A percentile compares a stretch with the other conserved stretches of the same genome.
These are phyloP conservation scores for Acridotheres tristis DNA, from an alignment of 2,797 vertebrate species.

Conservation along the genomic window DNA sequence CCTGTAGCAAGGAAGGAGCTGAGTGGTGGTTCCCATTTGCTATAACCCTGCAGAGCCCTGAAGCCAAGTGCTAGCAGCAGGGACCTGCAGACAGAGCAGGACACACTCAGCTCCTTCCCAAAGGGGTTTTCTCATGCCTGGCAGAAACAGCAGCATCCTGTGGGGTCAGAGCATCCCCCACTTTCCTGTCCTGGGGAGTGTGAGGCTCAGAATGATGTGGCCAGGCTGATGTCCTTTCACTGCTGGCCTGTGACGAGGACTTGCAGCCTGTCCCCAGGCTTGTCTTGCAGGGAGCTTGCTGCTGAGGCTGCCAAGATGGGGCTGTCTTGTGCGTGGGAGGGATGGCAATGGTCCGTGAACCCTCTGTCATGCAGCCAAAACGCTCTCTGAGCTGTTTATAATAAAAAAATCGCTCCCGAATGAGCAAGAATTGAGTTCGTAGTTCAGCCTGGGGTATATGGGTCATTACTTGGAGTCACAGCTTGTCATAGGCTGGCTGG, in stretches of 20 bases:
- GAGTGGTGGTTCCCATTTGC: not conserved
- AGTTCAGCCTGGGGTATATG: not conserved
- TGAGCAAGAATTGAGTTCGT: not conserved
- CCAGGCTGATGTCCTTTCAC: not conserved
- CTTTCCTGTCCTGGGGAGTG: not conserved
- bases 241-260: not conserved
- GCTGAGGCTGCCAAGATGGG: not conserved
- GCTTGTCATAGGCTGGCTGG: not conserved
- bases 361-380: not conserved
- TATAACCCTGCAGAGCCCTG: not conserved
- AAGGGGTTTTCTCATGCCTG: not conserved
- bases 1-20: not conserved
- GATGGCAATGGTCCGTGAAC: constrained; percentile 17
- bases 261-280: not conserved
- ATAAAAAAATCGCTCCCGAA: not conserved
- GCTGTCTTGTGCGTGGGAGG: not conserved
- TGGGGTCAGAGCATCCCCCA: not conserved
- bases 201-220: not conserved
- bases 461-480: not conserved
- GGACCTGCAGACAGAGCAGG: not conserved
- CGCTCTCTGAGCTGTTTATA: not conserved
- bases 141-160: not conserved
- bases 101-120: not conserved
- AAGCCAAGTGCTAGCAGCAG: not conserved
- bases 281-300: not conserved